phyloP scores from a whole-genome alignment of 2,113 vertebrate species.

The Grammomys surdaster region DNA sequence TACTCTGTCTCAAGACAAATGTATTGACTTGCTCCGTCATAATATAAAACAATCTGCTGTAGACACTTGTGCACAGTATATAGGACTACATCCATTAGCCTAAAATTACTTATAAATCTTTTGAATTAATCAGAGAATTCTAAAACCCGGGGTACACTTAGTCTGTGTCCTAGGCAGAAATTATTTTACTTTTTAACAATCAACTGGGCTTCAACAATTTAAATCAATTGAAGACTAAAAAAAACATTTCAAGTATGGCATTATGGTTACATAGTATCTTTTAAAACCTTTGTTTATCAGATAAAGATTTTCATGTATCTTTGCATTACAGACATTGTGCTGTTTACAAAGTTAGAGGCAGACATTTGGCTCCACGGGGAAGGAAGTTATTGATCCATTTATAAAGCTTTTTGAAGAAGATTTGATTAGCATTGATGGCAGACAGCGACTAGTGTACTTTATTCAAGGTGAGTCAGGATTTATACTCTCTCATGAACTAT shows the following conservation, averaged over 20 bases:
- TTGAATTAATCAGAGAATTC: background rate
- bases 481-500: background rate
- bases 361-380: background rate
- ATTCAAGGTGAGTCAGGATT: background rate
- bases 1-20: constrained; percentile 17
- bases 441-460: background rate
- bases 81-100: background rate
- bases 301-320: background rate
- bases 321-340: background rate
- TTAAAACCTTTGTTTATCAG: background rate
- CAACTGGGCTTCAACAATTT: background rate
- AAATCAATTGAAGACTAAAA: background rate
- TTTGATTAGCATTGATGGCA: constrained; percentile 6
- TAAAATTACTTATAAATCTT: constrained; percentile 6
- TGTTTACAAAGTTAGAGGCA: constrained; percentile 17
- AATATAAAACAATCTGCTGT: background rate
- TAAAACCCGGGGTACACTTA: background rate
- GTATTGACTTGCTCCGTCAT: background rate
- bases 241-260: background rate
- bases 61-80: background rate
- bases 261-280: background rate
- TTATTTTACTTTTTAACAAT: constrained; percentile 1
- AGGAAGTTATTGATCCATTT: background rate
- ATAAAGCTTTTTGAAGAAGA: background rate
- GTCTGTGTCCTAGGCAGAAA: background rate